Base-by-base conservation (phyloP, 2,888 invertebrate species). In the Protodeltote pygarga region DNA sequence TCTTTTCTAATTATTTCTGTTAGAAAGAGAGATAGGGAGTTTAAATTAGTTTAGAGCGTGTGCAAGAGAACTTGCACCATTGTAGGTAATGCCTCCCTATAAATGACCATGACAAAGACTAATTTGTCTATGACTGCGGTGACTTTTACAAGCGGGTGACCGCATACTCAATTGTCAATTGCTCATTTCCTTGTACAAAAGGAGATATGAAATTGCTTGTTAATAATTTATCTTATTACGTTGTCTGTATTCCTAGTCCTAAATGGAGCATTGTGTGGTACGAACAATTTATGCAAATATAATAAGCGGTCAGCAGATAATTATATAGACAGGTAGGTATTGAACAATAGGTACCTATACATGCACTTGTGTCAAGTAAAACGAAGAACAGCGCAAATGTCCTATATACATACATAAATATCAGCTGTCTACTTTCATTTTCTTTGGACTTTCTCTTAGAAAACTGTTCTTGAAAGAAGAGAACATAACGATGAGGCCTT, bases 371-470 rank as follows among this genome's bases (percentile, higher is more conserved):
- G 37, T 39, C 29, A 31, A 23, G 39, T 47, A 34, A 54, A 48
- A 39, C 24, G 24, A 11, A 45, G 29, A 31, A 38, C 32, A 21
- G 20, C 14, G 27, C 38, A 51, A 55, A 34, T 54, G 64, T 37
- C 50, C 45, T 35, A 45, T 51, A 48, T 58, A 40, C 52, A 58
- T 65, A 59, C 37, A 29, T 61, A 66, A 65, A 54, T 32, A 47
- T 17, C 14, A 28, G 13, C 27, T 31, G 32, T 15, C 21, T 25
- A 19, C 75, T 75, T 77, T 75, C 71, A 34, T 64, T 75, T 73
- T 76, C 67, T 57, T 62, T 57, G 16, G 14, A 73, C 77, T 77
- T 81, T 80, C 76, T 71, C 69, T 61, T 61, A 17, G 17, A 59
- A 58, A 55, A 60, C 20, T n/a, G 41, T 42, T 34, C 27, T 57